Percentiles rank a stretch among this genome's conserved stretches.
Evolutionary conservation across 2,888 invertebrate species (phyloP).

Genomic region (Hirtodrosophila trivittata): DNA sequence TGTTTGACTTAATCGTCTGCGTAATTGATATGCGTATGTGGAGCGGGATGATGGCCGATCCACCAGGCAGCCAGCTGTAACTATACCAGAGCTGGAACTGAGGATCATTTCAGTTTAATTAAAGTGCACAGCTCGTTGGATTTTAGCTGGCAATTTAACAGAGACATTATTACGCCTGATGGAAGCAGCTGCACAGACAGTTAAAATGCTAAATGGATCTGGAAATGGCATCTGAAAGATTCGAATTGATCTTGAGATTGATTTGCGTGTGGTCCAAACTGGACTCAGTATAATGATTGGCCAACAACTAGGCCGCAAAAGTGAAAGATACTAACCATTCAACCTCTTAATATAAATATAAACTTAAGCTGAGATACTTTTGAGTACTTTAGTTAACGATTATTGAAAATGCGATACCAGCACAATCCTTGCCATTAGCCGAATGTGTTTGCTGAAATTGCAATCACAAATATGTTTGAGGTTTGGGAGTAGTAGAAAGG

Average conservation of each 20-base stretch:
- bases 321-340: neutral
- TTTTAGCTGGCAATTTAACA: conserved; percentile 64
- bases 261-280: conserved; percentile 52
- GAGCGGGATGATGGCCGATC: neutral
- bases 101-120: conserved; percentile 57
- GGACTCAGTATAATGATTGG: neutral
- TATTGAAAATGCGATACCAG: too few species aligned
- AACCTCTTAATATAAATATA: too few species aligned
- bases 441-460: conserved; percentile 48
- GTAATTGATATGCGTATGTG: conserved; percentile 71
- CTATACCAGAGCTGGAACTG: neutral
- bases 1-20: conserved; percentile 77
- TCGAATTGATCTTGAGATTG: conserved; percentile 55
- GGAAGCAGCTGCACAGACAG: conserved; percentile 15
- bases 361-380: too few species aligned
- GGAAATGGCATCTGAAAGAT: conserved; percentile 48
- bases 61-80: neutral
- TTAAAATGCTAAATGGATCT: conserved; percentile 54
- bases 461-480: conserved; percentile 46
- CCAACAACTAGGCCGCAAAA: neutral
- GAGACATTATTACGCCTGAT: conserved; percentile 65
- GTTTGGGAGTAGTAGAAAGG: neutral
- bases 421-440: conserved; percentile 17
- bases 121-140: conserved; percentile 58
- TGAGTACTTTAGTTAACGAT: too few species aligned